A percentile compares a stretch with the other conserved stretches of the same genome.
phyloP scores from a whole-genome alignment of 2,113 vertebrate genomes.

The Ceyx melanurus region DNA sequence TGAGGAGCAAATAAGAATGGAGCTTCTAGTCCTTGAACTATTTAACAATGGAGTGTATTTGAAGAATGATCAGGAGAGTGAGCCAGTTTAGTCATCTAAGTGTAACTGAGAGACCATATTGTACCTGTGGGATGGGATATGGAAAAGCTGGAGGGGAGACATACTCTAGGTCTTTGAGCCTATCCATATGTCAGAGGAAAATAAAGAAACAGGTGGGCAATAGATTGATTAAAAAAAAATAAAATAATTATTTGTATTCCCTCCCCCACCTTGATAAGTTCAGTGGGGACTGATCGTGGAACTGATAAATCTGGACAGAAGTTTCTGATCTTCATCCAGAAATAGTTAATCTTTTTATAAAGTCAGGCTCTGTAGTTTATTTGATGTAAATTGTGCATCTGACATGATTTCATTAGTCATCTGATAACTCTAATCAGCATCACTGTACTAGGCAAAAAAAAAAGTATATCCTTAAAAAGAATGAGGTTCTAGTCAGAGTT shows the following conservation, averaged over 20 bases:
- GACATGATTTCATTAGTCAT: not conserved
- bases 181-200: not conserved
- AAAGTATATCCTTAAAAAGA: not conserved
- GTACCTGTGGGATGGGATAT: not conserved
- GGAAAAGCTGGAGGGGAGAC: not conserved
- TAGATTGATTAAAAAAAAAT: too few species aligned
- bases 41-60: not conserved
- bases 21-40: not conserved
- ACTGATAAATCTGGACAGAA: not conserved
- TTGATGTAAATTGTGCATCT: not conserved
- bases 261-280: fast-evolving
- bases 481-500: not conserved
- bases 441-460: not conserved
- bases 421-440: not conserved
- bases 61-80: not conserved
- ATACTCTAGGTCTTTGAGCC: not conserved
- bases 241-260: too few species aligned
- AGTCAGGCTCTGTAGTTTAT: not conserved
- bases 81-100: not conserved
- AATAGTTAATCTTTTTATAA: not conserved
- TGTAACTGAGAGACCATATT: not conserved
- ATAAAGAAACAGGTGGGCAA: not conserved
- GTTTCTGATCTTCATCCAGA: not conserved
- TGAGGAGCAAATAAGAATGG: not conserved
- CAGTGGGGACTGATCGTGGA: not conserved